Evolutionary conservation across 1,140 invertebrate genomes (phyloP), one percentile per base, ranked within the genome.

Genomic region (Caenorhabditis briggsae): DNA sequence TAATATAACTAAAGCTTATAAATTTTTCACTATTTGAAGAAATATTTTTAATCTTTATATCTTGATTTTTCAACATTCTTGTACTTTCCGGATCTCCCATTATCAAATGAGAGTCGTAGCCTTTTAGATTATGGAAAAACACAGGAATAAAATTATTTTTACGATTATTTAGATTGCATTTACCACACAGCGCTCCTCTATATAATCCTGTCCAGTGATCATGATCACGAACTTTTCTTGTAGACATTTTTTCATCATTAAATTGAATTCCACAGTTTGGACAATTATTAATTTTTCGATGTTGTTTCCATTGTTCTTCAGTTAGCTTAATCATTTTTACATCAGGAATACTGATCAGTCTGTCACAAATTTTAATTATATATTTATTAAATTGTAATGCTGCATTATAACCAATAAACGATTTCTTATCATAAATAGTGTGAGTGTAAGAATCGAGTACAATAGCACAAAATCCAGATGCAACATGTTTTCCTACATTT

Each of bases 51-150:
- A 89, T 88, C 23, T 84, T 41, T 9, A 64, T 55, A n/a, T n/a
- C 18, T 65, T 85, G n/a, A 20, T 88, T 65, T 9, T 41, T 55
- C 2, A 88, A 25, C 9, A 23, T n/a, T 82, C 89, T n/a, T 33
- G 25, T n/a, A 88, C 14, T 82, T 23, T 89, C 55, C 6, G 43
- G 14, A 83, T 83, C 87, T 14, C 41, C 43, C 2, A 88, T 85
- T 50, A 88, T 88, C 7, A 58, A 18, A 43, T 88, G 87, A 9
- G 87, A 89, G 70, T 88, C 87, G 89, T 88, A 88, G 6, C 50
- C 74, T n/a, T n/a, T n/a, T n/a, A n/a, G n/a, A n/a, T n/a, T n/a
- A n/a, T n/a, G n/a, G n/a, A n/a, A n/a, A n/a, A n/a, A n/a, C n/a
- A n/a, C n/a, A n/a, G n/a, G n/a, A n/a, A n/a, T n/a, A n/a, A n/a